These are phyloP conservation scores for Porites rus DNA, from an alignment of 92 coral and sea anemone genomes.

Conservation along the genomic window DNA sequence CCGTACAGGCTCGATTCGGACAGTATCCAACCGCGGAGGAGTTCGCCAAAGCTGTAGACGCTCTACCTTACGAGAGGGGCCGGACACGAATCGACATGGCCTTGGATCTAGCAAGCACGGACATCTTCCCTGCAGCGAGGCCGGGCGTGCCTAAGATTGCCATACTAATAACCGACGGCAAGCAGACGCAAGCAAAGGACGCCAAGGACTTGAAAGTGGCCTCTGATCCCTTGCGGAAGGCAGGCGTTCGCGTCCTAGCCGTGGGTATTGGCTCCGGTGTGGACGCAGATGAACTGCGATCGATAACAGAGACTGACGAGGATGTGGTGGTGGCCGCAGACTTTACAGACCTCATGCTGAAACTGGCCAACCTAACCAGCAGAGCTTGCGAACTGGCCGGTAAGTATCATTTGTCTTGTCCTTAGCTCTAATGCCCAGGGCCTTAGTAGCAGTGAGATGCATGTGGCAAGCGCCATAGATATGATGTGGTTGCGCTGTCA, in stretches of 20 bases:
- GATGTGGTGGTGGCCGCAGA: neutral
- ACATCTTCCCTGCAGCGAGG: slow-evolving; percentile 20
- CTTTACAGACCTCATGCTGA: neutral
- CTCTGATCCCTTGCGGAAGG: neutral
- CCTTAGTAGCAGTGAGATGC: no score
- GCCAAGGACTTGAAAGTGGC: slow-evolving; percentile 26
- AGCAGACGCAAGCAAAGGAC: slow-evolving; percentile 18
- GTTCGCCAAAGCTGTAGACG: slow-evolving; percentile 23
- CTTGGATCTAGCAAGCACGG: slow-evolving; percentile 8
- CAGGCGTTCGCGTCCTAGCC: slow-evolving; percentile 31
- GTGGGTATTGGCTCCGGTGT: slow-evolving; percentile 26
- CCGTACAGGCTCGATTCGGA: slow-evolving; percentile 23
- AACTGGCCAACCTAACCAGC: no score
- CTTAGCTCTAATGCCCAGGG: no score
- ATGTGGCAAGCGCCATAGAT: no score
- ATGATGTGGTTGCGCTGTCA: no score
- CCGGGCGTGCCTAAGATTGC: slow-evolving; percentile 37
- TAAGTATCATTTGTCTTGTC: no score
- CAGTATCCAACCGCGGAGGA: slow-evolving; percentile 9
- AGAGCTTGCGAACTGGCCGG: neutral
- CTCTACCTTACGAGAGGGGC: slow-evolving; percentile 18
- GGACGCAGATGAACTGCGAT: slow-evolving; percentile 1
- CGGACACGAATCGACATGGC: slow-evolving; percentile 21
- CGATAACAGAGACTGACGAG: neutral
- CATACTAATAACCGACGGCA: slow-evolving; percentile 49